Percentiles rank a stretch among this genome's conserved stretches.
phyloP scores from a whole-genome alignment of 1,140 invertebrate genomes.

The Magallana ariakensis region DNA sequence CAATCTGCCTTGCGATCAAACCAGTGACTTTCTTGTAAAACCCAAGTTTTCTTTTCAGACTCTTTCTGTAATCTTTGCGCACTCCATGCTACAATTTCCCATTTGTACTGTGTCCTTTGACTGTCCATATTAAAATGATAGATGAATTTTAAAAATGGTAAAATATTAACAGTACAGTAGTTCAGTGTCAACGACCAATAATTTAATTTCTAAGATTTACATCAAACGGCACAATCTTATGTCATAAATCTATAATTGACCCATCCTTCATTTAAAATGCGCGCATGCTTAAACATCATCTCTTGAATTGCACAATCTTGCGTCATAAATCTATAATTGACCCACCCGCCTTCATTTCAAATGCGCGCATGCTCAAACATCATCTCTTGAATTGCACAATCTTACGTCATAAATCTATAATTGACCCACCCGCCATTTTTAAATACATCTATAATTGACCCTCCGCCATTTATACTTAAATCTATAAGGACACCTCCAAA shows the following conservation, averaged over 20 bases:
- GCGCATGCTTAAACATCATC: background rate
- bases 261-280: no score
- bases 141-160: no score
- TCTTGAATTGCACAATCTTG: background rate
- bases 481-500: background rate
- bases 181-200: no score
- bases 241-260: no score
- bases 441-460: background rate
- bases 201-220: no score
- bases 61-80: background rate
- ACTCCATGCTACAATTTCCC: conserved; percentile 3
- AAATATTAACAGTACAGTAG: no score
- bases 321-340: no score
- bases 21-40: background rate
- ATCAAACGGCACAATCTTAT: no score
- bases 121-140: background rate
- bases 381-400: background rate
- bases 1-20: background rate
- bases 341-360: background rate
- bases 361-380: background rate
- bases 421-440: background rate
- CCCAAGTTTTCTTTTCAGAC: background rate
- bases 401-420: conserved; percentile 5
- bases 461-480: background rate
- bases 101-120: background rate